A percentile compares a stretch with the other conserved stretches of the same genome.
Conservation (phyloP, 2,113 vertebrate species). For the Corythoichthys intestinalis region DNA sequence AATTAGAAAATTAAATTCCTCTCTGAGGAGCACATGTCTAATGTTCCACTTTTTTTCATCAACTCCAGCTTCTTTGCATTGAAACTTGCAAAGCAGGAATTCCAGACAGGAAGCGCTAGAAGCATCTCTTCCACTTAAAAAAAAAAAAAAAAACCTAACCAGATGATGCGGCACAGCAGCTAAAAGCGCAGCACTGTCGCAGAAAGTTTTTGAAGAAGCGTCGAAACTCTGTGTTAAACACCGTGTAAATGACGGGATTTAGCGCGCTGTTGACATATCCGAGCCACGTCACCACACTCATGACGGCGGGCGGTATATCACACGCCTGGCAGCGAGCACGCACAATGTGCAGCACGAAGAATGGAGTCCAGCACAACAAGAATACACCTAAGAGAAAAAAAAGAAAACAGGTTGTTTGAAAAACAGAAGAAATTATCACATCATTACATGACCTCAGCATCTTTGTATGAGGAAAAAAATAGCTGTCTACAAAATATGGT, state of each 20-base stretch:
- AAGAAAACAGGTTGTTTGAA: neutral
- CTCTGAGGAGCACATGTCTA: too few species aligned
- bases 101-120: slow-evolving; percentile 17
- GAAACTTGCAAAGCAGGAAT: slow-evolving; percentile 22
- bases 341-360: slow-evolving; percentile 90
- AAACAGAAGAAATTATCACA: neutral
- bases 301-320: slow-evolving; percentile 74
- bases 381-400: slow-evolving; percentile 76
- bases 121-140: neutral
- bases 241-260: slow-evolving; percentile 91
- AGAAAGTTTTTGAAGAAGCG: slow-evolving; percentile 85
- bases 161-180: neutral
- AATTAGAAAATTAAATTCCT: slow-evolving; percentile 39
- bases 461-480: too few species aligned
- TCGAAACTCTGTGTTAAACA: slow-evolving; percentile 91
- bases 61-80: slow-evolving; percentile 8
- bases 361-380: slow-evolving; percentile 95
- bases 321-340: slow-evolving; percentile 82
- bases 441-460: neutral
- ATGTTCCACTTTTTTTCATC: neutral
- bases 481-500: neutral
- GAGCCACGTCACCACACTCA: slow-evolving; percentile 93
- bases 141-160: neutral
- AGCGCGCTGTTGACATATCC: slow-evolving; percentile 94
- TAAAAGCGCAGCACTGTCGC: slow-evolving; percentile 60